Percentiles rank a stretch among this genome's conserved stretches.
Evolutionary conservation across 2,113 vertebrate genomes (phyloP).

Genomic region (Balaeniceps rex): DNA sequence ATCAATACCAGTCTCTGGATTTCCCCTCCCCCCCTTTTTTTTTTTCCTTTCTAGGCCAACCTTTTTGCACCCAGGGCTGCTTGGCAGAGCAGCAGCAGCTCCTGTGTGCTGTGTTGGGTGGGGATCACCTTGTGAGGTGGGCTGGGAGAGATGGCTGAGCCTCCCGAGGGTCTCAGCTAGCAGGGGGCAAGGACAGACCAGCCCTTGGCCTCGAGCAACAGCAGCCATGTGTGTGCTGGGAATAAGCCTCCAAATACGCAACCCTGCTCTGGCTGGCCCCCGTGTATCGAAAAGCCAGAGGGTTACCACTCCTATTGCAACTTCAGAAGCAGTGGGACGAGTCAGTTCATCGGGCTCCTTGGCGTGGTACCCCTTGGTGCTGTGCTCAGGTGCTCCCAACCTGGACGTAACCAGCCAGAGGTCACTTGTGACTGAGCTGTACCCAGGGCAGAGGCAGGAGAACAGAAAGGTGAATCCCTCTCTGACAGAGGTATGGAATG

Average conservation of each 20-base stretch:
- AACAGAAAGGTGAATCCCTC: not conserved
- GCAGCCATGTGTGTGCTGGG: not conserved
- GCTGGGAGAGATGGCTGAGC: not conserved
- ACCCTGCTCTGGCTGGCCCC: not conserved
- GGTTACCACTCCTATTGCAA: rapidly evolving
- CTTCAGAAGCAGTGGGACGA: not conserved
- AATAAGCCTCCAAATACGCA: not conserved
- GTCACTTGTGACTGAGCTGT: not conserved
- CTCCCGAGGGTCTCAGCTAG: not conserved
- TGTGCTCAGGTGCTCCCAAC: not conserved
- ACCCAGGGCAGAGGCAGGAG: not conserved
- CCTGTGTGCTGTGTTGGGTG: not conserved
- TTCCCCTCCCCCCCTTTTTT: too few species aligned
- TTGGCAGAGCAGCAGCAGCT: not conserved
- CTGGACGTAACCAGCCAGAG: not conserved
- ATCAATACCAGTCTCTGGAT: not conserved
- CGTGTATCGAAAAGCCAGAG: rapidly evolving
- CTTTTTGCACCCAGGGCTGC: not conserved
- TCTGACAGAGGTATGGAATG: not conserved
- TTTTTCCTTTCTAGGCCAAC: not conserved
- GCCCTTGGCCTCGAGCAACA: not conserved
- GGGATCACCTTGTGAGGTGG: not conserved
- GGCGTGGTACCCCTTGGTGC: too few species aligned
- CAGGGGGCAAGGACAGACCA: not conserved
- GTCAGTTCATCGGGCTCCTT: not conserved